A percentile compares a stretch with the other conserved stretches of the same genome.
Evolutionary conservation across 2,797 vertebrate genomes (phyloP).

Genomic region (Lagocephalus sceleratus): DNA sequence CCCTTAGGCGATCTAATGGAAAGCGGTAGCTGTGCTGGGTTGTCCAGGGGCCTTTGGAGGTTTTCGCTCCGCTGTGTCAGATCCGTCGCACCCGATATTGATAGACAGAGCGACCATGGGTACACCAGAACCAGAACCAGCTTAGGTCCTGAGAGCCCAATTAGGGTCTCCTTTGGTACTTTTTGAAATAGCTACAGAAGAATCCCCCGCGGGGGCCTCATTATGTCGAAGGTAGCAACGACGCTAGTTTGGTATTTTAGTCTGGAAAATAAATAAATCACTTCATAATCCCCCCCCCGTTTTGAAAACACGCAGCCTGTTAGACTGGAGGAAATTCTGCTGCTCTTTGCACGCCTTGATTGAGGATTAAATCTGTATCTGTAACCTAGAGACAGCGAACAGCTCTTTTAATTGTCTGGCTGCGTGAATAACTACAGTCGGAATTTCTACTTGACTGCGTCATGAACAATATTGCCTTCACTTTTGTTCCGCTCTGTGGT

Average conservation of each 20-base stretch:
- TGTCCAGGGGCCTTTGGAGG: too few species aligned
- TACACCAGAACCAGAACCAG: constrained; percentile 34
- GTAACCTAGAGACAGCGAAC: constrained; percentile 33
- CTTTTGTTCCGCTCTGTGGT: neutral
- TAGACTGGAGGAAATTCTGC: constrained; percentile 31
- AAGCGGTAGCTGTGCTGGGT: too few species aligned
- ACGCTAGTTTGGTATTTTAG: constrained; percentile 59
- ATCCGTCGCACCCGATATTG: too few species aligned
- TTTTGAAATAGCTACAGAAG: constrained; percentile 53
- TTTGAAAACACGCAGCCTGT: constrained; percentile 45
- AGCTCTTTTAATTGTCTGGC: constrained; percentile 39
- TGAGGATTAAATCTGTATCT: constrained; percentile 39
- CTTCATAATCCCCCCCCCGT: constrained; percentile 2
- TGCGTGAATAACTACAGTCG: constrained; percentile 29
- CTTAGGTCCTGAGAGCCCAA: constrained; percentile 41
- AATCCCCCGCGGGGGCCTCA: constrained; percentile 58
- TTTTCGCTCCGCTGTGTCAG: too few species aligned
- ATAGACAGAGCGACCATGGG: neutral
- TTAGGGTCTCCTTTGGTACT: constrained; percentile 57
- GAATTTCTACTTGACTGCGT: constrained; percentile 15
- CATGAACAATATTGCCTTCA: constrained; percentile 11
- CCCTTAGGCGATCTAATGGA: too few species aligned
- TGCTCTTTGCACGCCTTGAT: constrained; percentile 35
- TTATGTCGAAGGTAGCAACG: constrained; percentile 44
- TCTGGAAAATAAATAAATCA: constrained; percentile 22